These are phyloP conservation scores for Desoria tigrina DNA, from an alignment of 2,888 invertebrate species.

Conservation along the genomic window DNA sequence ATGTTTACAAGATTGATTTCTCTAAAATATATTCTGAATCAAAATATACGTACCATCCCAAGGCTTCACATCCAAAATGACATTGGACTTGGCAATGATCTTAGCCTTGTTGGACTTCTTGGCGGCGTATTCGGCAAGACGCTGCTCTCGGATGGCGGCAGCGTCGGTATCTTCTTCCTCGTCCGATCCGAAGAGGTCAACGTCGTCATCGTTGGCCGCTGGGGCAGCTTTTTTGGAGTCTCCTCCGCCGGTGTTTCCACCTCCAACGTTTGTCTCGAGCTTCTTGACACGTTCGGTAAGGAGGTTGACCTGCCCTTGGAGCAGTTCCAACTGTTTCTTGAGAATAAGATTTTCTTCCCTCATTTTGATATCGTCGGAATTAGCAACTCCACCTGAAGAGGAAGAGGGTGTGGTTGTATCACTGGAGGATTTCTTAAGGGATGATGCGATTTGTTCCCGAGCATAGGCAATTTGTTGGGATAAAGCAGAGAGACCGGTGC, in stretches of 20 bases:
- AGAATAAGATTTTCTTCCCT: constrained; percentile 52
- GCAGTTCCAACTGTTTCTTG: constrained; percentile 49
- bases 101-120: constrained; percentile 92
- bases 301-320: constrained; percentile 48
- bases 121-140: constrained; percentile 86
- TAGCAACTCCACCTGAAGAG: constrained; percentile 49
- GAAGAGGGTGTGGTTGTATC: constrained; percentile 35
- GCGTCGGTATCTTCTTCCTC: constrained; percentile 66
- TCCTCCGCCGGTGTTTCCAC: constrained; percentile 4
- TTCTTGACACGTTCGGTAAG: constrained; percentile 47
- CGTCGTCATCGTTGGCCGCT: constrained; percentile 67
- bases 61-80: constrained; percentile 92
- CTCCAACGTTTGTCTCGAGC: constrained; percentile 55
- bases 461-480: constrained; percentile 53
- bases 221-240: constrained; percentile 21
- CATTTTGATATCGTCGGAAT: constrained; percentile 48
- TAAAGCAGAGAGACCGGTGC: constrained; percentile 48
- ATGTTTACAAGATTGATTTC: too few species aligned
- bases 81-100: constrained; percentile 89
- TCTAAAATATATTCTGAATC: too few species aligned
- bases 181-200: constrained; percentile 80
- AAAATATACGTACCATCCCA: constrained; percentile 63
- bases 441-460: constrained; percentile 51
- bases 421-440: constrained; percentile 42
- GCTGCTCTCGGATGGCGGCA: constrained; percentile 79